Percentiles rank a stretch among this genome's conserved stretches.
Conservation (phyloP, 2,797 vertebrate species). For the Simalia tracyae region DNA sequence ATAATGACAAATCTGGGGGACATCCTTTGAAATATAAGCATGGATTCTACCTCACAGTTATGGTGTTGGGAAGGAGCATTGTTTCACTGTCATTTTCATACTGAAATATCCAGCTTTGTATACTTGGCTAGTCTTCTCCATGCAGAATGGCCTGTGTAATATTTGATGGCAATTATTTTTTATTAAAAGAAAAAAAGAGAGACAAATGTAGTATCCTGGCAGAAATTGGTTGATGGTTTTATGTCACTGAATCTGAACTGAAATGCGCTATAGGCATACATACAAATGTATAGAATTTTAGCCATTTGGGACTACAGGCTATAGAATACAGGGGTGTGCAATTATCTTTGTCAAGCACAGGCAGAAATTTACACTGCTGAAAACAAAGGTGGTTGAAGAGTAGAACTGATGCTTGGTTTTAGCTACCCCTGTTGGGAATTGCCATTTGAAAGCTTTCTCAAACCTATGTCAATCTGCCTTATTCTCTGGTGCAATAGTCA, state of each 20-base stretch:
- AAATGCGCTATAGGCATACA: background rate
- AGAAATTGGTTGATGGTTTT: background rate
- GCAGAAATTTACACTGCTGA: background rate
- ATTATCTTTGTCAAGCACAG: background rate
- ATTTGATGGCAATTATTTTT: background rate
- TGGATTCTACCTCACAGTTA: background rate
- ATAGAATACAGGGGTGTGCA: fast-evolving
- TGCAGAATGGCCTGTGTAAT: background rate
- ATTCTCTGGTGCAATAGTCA: background rate
- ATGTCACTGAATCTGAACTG: background rate
- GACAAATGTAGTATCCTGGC: background rate
- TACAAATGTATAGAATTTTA: background rate
- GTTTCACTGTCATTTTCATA: background rate
- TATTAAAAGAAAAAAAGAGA: background rate
- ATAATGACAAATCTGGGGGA: background rate
- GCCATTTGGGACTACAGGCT: background rate
- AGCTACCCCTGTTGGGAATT: background rate
- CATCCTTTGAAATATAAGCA: background rate
- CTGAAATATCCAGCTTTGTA: background rate
- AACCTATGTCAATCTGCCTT: background rate
- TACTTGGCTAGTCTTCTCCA: background rate
- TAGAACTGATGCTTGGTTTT: background rate
- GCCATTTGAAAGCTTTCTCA: background rate
- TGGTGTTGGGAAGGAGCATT: background rate
- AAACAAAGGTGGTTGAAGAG: background rate